A percentile compares a stretch with the other conserved stretches of the same genome.
phyloP scores from a whole-genome alignment of 2,888 invertebrate genomes.

The Pasiphila rectangulata region DNA sequence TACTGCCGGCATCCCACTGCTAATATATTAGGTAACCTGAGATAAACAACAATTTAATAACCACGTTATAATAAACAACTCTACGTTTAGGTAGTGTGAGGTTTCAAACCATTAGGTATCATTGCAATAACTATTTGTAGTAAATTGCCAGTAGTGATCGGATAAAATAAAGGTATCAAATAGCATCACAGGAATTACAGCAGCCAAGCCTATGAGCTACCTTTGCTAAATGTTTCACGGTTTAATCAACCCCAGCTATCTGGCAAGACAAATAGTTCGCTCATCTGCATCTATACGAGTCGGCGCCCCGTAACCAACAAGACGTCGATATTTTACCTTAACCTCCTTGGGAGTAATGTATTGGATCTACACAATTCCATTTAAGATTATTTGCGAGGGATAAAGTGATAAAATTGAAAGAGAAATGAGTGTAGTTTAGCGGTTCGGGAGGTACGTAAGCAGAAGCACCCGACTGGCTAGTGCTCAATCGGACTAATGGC shows the following conservation, averaged over 20 bases:
- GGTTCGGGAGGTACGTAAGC: conserved; percentile 20
- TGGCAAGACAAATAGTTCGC: conserved; percentile 78
- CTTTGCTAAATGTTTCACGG: conserved; percentile 74
- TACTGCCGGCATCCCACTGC: too few species aligned
- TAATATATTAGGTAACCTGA: too few species aligned
- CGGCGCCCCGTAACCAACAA: conserved; percentile 60
- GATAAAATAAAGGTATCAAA: conserved; percentile 27
- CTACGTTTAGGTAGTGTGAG: too few species aligned
- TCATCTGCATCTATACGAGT: conserved; percentile 81
- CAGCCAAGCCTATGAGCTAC: conserved; percentile 52
- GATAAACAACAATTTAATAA: too few species aligned
- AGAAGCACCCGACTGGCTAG: conserved; percentile 40
- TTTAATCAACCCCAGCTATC: conserved; percentile 79
- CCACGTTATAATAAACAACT: too few species aligned
- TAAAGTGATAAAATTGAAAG: conserved; percentile 30
- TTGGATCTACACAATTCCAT: conserved; percentile 34
- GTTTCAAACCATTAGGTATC: too few species aligned
- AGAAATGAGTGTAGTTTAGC: conserved; percentile 28
- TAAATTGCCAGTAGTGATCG: conserved; percentile 18
- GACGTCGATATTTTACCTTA: conserved; percentile 66
- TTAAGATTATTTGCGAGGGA: conserved; percentile 23
- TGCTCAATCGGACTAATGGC: conserved; percentile 75
- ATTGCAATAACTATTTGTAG: conserved; percentile 33
- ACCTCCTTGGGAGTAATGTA: conserved; percentile 44
- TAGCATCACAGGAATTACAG: conserved; percentile 23